These are phyloP conservation scores for Ariolimax columbianus DNA, from an alignment of 2,888 invertebrate species.

Conservation along the genomic window DNA sequence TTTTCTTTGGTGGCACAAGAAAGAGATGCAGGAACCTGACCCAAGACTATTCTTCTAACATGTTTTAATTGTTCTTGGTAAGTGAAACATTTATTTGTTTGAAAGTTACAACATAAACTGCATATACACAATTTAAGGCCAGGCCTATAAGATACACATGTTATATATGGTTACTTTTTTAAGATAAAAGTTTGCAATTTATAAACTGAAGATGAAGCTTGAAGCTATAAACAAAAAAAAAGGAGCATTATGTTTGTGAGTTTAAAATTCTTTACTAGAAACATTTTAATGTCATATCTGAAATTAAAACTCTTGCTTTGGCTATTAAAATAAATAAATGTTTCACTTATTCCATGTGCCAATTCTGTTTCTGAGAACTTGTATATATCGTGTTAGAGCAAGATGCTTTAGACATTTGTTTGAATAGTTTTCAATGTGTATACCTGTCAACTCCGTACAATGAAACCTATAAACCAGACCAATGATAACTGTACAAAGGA, in stretches of 20 bases:
- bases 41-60: background rate
- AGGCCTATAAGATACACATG: background rate
- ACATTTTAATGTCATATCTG: background rate
- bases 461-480: no score
- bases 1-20: background rate
- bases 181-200: background rate
- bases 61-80: conserved; percentile 34
- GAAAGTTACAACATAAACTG: background rate
- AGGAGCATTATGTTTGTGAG: no score
- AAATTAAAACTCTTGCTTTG: background rate
- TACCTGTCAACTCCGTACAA: no score
- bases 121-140: background rate
- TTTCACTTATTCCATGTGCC: conserved; percentile 35
- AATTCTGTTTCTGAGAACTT: background rate
- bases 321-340: conserved; percentile 8
- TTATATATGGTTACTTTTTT: background rate
- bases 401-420: background rate
- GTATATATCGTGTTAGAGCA: background rate
- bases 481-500: no score
- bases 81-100: conserved; percentile 44
- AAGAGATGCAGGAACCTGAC: conserved; percentile 19
- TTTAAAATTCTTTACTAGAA: no score
- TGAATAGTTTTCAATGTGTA: no score
- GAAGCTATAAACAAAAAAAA: no score
- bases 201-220: background rate